These are phyloP conservation scores for Siniperca chuatsi DNA, from an alignment of 2,113 vertebrate species.

Conservation along the genomic window DNA sequence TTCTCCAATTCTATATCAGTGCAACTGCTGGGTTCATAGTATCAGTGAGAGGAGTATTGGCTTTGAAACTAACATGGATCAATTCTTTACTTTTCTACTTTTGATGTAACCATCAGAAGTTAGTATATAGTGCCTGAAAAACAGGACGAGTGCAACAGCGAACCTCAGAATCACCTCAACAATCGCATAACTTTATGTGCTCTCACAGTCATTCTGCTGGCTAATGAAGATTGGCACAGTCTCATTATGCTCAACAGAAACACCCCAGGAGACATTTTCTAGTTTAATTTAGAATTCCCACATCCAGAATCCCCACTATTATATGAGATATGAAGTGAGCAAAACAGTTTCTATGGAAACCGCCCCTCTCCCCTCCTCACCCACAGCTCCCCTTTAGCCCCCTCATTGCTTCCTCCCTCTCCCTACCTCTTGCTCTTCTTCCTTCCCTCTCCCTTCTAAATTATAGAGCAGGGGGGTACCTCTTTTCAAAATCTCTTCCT, in stretches of 20 bases:
- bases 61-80: neutral
- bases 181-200: neutral
- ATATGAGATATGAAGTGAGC: slow-evolving; percentile 26
- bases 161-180: neutral
- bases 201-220: neutral
- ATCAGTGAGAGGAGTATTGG: neutral
- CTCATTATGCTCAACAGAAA: slow-evolving; percentile 4
- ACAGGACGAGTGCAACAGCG: too few species aligned
- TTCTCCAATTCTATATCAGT: neutral
- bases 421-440: slow-evolving; percentile 17
- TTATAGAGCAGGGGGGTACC: slow-evolving; percentile 39
- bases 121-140: neutral
- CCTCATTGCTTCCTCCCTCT: slow-evolving; percentile 4
- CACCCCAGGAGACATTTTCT: slow-evolving; percentile 6
- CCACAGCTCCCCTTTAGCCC: slow-evolving; percentile 20
- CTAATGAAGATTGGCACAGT: slow-evolving; percentile 9
- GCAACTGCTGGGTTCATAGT: too few species aligned
- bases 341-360: slow-evolving; percentile 71
- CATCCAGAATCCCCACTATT: slow-evolving; percentile 8
- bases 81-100: neutral
- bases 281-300: slow-evolving; percentile 23
- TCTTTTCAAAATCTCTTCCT: slow-evolving; percentile 50
- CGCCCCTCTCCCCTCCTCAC: neutral
- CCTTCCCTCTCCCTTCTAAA: slow-evolving; percentile 37
- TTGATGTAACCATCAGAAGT: neutral